phyloP scores from a whole-genome alignment of 2,113 vertebrate species.

The Nibea albiflora region DNA sequence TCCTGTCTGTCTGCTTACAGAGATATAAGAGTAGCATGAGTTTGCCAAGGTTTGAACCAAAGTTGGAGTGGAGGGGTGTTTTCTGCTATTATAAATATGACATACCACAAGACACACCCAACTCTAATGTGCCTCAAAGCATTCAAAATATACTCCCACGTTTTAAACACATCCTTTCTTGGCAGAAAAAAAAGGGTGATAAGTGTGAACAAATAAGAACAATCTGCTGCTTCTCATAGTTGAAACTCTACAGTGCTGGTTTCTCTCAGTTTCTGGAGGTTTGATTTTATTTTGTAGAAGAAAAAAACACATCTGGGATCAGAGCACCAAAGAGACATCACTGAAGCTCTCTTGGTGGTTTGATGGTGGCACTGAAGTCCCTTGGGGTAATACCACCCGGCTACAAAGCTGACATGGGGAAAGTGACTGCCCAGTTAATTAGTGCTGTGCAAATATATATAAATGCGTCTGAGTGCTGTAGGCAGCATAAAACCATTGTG shows the following conservation, averaged over 20 bases:
- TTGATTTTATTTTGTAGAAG: slow-evolving; percentile 40
- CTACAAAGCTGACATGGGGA: slow-evolving; percentile 49
- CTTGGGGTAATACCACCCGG: slow-evolving; percentile 27
- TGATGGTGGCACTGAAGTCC: slow-evolving; percentile 30
- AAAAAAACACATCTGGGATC: slow-evolving; percentile 25
- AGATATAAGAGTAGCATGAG: slow-evolving; percentile 38
- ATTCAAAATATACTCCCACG: slow-evolving; percentile 32
- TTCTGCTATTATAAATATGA: slow-evolving; percentile 51
- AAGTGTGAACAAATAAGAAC: slow-evolving; percentile 7
- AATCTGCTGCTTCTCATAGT: slow-evolving; percentile 15
- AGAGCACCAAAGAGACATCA: slow-evolving; percentile 21
- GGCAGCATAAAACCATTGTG: slow-evolving; percentile 54
- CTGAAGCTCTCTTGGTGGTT: slow-evolving; percentile 22
- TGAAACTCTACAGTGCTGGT: slow-evolving; percentile 25
- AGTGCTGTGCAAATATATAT: slow-evolving; percentile 45
- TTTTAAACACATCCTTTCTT: slow-evolving; percentile 61
- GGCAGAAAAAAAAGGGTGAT: slow-evolving; percentile 34
- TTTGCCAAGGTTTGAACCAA: slow-evolving; percentile 40
- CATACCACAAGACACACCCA: slow-evolving; percentile 56
- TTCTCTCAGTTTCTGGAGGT: slow-evolving; percentile 15
- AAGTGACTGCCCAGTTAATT: slow-evolving; percentile 71
- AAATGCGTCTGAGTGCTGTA: slow-evolving; percentile 42
- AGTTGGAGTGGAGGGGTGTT: slow-evolving; percentile 51
- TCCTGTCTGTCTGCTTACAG: slow-evolving; percentile 33
- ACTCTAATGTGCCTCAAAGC: slow-evolving; percentile 14